Evolutionary conservation across 2,888 invertebrate genomes (phyloP).

Genomic region (Aethes cnicana): DNA sequence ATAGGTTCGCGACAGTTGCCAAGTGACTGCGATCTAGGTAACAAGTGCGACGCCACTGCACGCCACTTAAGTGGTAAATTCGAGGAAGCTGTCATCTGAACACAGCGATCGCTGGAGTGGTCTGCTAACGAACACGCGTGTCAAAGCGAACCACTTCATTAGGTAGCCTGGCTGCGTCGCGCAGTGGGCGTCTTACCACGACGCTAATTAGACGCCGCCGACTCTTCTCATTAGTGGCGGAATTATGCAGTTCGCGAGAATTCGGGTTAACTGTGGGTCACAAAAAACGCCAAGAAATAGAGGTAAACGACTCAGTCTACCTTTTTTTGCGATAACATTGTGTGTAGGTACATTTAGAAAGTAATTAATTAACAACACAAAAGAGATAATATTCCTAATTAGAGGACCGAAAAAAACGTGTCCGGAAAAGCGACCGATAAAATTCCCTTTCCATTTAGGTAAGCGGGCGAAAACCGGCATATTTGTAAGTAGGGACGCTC

Average conservation of each 20-base stretch:
- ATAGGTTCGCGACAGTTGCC: conserved; percentile 35
- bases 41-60: conserved; percentile 66
- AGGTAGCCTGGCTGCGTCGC: conserved; percentile 67
- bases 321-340: conserved; percentile 11
- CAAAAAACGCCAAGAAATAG: conserved; percentile 48
- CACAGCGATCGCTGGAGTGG: conserved; percentile 72
- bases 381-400: conserved; percentile 32
- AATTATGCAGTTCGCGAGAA: conserved; percentile 79
- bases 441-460: conserved; percentile 61
- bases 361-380: conserved; percentile 56
- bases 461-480: conserved; percentile 64
- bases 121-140: conserved; percentile 81
- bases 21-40: conserved; percentile 62
- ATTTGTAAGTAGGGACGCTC: conserved; percentile 64
- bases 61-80: conserved; percentile 79
- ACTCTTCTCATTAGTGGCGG: conserved; percentile 79
- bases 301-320: conserved; percentile 6
- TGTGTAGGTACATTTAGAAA: conserved; percentile 46
- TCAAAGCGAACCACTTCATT: conserved; percentile 82
- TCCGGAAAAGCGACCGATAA: conserved; percentile 56
- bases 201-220: conserved; percentile 79
- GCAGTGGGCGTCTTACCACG: conserved; percentile 74
- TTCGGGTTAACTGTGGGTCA: conserved; percentile 76
- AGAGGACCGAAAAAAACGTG: conserved; percentile 46
- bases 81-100: conserved; percentile 77